Base-by-base conservation (phyloP, 2,113 vertebrate species). In the Corynorhinus townsendii region DNA sequence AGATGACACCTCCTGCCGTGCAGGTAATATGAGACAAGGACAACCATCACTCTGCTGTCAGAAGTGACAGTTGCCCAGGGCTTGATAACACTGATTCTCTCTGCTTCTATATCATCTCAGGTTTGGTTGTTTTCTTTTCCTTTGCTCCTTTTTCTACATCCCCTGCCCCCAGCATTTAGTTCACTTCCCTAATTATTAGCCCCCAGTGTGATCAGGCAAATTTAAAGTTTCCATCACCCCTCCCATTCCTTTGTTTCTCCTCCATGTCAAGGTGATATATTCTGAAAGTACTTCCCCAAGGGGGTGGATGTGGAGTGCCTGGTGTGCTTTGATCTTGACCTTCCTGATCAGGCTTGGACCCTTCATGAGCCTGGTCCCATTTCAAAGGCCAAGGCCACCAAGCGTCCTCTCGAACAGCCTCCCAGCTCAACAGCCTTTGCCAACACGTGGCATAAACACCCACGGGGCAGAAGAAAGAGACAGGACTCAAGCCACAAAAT, bases 1-100 rank as follows among this genome's bases (percentile, higher is more conserved):
- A 94, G 79, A 28, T 68, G 94, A 86, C 40, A 68, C 95, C 87
- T 93, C 72, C 84, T 68, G 93, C 75, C 56, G 16, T 0, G 3
- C 26, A 47, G 80, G 95, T 83, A 75, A 94, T 16, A 9, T 1
- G 77, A 96, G 90, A 95, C 86, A n/a, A 83, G 71, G 56, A 81
- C 45, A 40, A 17, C 9, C 28, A 17, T 28, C 49, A 0, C 47
- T 40, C 75, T 80, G n/a, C 84, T 96, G 71, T 94, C 87, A 90
- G 87, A 77, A 77, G 77, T 87, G 93, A 95, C 89, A 71, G 90
- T 47, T 85, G 71, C 96, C 86, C 75, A 92, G 66, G 88, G 87
- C 92, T 90, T 77, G 59, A 47, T 81, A 49, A 62, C 2, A 2
- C 80, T 35, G 79, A 59, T 71, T 91, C 89, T 85, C 20, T 83